A percentile compares a stretch with the other conserved stretches of the same genome.
phyloP scores from a whole-genome alignment of 2,113 vertebrate genomes.

The Nothocercus julius region DNA sequence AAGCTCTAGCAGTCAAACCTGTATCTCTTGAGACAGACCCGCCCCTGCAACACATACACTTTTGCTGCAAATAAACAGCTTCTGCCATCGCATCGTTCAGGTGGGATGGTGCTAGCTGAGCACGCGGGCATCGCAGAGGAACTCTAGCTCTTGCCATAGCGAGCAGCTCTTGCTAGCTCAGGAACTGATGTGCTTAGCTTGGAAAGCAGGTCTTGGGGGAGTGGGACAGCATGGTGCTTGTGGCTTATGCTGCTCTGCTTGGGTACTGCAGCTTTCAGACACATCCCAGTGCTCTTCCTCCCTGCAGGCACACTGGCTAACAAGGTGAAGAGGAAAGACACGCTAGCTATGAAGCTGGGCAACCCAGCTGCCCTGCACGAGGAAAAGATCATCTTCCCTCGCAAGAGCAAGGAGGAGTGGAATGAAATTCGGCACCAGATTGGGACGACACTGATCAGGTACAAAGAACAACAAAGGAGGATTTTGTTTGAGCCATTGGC shows the following conservation, averaged over 20 bases:
- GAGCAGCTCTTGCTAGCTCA: not conserved
- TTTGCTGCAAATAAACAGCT: not conserved
- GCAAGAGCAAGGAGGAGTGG: constrained; percentile 96
- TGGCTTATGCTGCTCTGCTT: not conserved
- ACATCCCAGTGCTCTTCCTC: not conserved
- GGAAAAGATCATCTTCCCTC: constrained; percentile 85
- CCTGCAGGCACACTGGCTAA: constrained; percentile 88
- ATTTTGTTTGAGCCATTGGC: not conserved
- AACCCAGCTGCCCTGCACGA: constrained; percentile 67
- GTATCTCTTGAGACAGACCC: not conserved
- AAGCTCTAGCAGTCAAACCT: not conserved
- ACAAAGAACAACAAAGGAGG: not conserved
- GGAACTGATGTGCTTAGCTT: not conserved
- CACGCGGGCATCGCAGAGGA: not conserved
- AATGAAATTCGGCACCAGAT: constrained; percentile 95
- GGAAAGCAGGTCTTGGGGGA: not conserved
- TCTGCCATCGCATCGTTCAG: not conserved
- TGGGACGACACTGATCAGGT: constrained; percentile 92
- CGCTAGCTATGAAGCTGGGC: constrained; percentile 93
- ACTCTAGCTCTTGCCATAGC: not conserved
- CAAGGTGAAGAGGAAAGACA: constrained; percentile 96
- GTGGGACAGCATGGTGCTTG: not conserved
- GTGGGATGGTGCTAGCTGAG: not conserved
- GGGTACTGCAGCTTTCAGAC: not conserved
- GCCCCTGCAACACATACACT: not conserved